phyloP scores from a whole-genome alignment of 2,113 vertebrate species.

The Dromaius novaehollandiae region DNA sequence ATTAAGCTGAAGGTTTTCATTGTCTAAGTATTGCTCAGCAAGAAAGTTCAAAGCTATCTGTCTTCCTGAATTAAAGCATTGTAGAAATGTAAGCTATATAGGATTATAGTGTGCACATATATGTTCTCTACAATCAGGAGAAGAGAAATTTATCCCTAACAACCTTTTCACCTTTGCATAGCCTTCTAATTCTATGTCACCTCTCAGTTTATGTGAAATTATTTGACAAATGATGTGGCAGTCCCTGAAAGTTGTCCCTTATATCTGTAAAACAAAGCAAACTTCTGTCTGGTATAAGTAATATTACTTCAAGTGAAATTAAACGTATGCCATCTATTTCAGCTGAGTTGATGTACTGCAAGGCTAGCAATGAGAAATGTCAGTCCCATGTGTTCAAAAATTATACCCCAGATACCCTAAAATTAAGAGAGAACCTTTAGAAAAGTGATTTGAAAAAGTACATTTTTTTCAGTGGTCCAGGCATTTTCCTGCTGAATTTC shows the following conservation, averaged over 20 bases:
- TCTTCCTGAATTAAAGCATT: conserved; percentile 13
- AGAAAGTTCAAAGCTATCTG: conserved; percentile 20
- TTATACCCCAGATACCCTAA: neutral
- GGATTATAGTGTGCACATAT: neutral
- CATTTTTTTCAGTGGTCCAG: neutral
- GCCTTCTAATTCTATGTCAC: neutral
- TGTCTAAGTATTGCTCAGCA: neutral
- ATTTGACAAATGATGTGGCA: neutral
- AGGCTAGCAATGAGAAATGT: neutral
- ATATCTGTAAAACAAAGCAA: neutral
- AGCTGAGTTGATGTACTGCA: neutral
- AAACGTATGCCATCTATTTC: neutral
- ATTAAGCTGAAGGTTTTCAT: neutral
- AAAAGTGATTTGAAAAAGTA: neutral
- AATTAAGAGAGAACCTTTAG: neutral
- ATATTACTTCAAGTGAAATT: neutral
- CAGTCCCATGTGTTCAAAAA: neutral
- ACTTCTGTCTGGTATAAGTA: neutral
- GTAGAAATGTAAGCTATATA: neutral
- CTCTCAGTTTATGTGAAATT: neutral
- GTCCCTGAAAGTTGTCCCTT: neutral
- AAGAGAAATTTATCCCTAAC: neutral
- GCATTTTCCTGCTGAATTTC: neutral
- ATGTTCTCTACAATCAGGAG: neutral
- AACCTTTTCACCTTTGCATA: neutral